Base-by-base conservation (phyloP, 2,797 vertebrate species). In the Cynopterus sphinx region DNA sequence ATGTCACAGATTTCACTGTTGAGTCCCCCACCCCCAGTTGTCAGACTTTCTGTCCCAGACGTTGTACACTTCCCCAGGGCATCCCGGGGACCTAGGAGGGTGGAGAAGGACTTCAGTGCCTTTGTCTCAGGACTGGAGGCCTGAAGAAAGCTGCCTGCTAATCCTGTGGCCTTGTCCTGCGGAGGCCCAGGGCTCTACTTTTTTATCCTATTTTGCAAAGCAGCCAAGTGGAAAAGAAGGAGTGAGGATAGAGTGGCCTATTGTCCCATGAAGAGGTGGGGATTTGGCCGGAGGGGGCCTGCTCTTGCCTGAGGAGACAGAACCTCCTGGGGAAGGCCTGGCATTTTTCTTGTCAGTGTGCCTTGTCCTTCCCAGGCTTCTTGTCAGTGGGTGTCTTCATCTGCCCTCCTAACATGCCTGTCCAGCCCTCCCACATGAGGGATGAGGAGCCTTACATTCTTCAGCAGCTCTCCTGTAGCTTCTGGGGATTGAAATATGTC, bases 151-250 rank as follows among this genome's bases (percentile, higher is more conserved):
- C 22, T 3, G 57, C 75, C 91, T 57, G 67, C 78, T 75, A 6
- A 39, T n/a, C 53, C 70, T 2, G 5, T 1, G 15, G n/a, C 31
- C 16, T 28, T 28, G 46, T 41, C 77, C 16, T 24, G 59, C 86
- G 24, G 2, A 0, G 6, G 9, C 39, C 22, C 31, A 5, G 1
- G 3, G 11, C 31, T 28, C 33, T 4, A 31, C 41, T 22, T 43
- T 70, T 49, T 63, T 17, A 16, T 31, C 33, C 83, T n/a, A 19
- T 28, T 90, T 71, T 57, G n/a, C 36, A 90, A 77, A 73, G 63
- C 82, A 94, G 36, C 78, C 89, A 74, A 75, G 89, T 53, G n/a
- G 86, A 88, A 92, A 65, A 90, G 75, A 61, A 63, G 51, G 33
- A 79, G 26, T 0, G 2, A 73, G 68, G 82, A 1, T 13, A 61